phyloP scores from a whole-genome alignment of 2,888 invertebrate genomes.

The Ectobius pallidus region DNA sequence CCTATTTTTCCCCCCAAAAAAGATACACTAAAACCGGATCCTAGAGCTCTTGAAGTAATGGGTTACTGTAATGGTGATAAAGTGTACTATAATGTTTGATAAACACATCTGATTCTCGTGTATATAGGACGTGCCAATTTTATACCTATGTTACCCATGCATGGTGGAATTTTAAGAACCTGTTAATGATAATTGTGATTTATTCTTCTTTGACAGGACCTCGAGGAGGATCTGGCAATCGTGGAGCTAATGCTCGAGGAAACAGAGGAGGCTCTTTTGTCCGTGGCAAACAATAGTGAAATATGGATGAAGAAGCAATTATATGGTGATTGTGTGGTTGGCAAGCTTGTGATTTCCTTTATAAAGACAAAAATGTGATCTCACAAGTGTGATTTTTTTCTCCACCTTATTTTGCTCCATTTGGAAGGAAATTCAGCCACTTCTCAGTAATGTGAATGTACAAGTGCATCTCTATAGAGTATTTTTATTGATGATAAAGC shows the following conservation, averaged over 20 bases:
- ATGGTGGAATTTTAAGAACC: no score
- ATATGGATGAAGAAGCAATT: not conserved
- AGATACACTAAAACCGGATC: no score
- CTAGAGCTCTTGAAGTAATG: no score
- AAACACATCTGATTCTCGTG: no score
- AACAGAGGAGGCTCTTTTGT: constrained; percentile 23
- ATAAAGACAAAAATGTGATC: not conserved
- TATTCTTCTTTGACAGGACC: constrained; percentile 45
- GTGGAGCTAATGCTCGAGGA: constrained; percentile 43
- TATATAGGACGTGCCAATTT: no score
- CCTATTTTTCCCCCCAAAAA: no score
- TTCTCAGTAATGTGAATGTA: constrained; percentile 13
- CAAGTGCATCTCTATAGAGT: constrained; percentile 18
- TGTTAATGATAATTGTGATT: not conserved
- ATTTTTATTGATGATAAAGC: constrained; percentile 6
- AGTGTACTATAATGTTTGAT: no score
- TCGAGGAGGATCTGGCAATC: constrained; percentile 56
- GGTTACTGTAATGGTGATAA: no score
- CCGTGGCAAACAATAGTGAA: constrained; percentile 35
- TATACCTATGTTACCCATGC: no score
- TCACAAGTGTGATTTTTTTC: constrained; percentile 25
- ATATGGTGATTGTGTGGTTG: constrained; percentile 4
- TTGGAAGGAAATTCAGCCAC: constrained; percentile 16
- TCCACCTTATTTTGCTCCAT: constrained; percentile 30
- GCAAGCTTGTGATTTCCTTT: constrained; percentile 11